Conservation (phyloP, 2,113 vertebrate genomes). For the Sphyrna mokarran region DNA sequence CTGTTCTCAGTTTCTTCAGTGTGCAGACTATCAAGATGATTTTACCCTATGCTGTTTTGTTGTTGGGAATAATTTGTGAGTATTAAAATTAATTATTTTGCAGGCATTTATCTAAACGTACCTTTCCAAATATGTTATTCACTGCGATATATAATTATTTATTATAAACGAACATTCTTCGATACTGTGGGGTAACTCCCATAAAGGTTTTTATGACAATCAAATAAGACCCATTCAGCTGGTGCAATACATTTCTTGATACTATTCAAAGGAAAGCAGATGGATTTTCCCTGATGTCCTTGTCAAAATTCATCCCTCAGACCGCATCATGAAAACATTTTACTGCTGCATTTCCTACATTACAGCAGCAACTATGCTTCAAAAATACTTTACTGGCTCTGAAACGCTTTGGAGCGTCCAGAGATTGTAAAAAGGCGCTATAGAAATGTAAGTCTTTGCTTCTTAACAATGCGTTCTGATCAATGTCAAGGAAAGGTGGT, state of each 20-base stretch:
- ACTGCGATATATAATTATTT: not conserved
- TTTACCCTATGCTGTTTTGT: not conserved
- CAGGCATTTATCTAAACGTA: not conserved
- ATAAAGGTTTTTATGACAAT: not conserved
- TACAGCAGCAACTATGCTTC: not conserved
- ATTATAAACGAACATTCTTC: not conserved
- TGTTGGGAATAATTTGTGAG: constrained; percentile 2
- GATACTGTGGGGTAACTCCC: not conserved
- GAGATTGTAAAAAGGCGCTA: not conserved
- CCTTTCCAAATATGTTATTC: not conserved
- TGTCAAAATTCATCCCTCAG: not conserved
- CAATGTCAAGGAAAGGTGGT: no score
- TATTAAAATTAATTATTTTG: not conserved
- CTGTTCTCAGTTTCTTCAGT: not conserved
- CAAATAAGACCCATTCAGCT: not conserved
- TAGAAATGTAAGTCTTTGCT: not conserved
- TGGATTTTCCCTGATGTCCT: not conserved
- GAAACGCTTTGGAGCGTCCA: not conserved
- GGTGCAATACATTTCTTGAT: not conserved
- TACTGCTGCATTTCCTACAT: not conserved
- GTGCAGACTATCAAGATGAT: not conserved
- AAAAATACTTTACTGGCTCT: not conserved
- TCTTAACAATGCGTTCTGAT: no score
- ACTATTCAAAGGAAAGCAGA: not conserved
- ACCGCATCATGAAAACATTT: not conserved